Percentiles rank a stretch among this genome's conserved stretches.
phyloP scores from a whole-genome alignment of 1,140 invertebrate genomes.

The Patella vulgata region DNA sequence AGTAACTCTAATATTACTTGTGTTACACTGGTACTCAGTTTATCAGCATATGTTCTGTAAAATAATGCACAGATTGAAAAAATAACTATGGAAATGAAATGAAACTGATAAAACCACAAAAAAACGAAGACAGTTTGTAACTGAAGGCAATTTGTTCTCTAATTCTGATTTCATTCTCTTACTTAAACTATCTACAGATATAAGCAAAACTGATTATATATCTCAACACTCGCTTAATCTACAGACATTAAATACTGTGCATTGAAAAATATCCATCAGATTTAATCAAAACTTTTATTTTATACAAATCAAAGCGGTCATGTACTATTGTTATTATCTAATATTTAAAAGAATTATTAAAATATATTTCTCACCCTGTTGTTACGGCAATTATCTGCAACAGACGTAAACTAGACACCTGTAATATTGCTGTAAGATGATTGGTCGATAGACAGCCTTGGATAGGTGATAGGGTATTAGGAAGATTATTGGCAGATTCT shows the following conservation, averaged over 20 bases:
- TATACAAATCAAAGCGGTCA: too few species aligned
- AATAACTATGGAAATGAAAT: too few species aligned
- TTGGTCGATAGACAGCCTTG: slow-evolving; percentile 44
- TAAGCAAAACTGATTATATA: too few species aligned
- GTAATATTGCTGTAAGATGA: slow-evolving; percentile 52
- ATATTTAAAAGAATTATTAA: too few species aligned
- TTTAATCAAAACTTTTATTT: too few species aligned
- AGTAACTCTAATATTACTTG: slow-evolving; percentile 67
- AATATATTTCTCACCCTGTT: slow-evolving; percentile 64
- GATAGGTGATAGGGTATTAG: slow-evolving; percentile 47
- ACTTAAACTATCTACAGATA: too few species aligned
- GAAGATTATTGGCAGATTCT: slow-evolving; percentile 39
- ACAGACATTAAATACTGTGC: too few species aligned
- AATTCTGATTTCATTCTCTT: too few species aligned
- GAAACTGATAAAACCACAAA: not conserved
- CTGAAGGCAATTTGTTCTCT: not conserved
- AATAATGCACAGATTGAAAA: too few species aligned
- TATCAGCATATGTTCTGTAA: slow-evolving; percentile 68
- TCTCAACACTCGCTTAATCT: too few species aligned
- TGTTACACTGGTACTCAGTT: slow-evolving; percentile 66
- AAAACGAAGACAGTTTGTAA: not conserved
- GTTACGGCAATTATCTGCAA: slow-evolving; percentile 72
- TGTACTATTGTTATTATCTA: too few species aligned
- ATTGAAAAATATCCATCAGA: too few species aligned
- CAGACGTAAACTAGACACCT: slow-evolving; percentile 66